These are phyloP conservation scores for Drosophila planitibia DNA, from an alignment of 2,888 invertebrate genomes.

Conservation along the genomic window DNA sequence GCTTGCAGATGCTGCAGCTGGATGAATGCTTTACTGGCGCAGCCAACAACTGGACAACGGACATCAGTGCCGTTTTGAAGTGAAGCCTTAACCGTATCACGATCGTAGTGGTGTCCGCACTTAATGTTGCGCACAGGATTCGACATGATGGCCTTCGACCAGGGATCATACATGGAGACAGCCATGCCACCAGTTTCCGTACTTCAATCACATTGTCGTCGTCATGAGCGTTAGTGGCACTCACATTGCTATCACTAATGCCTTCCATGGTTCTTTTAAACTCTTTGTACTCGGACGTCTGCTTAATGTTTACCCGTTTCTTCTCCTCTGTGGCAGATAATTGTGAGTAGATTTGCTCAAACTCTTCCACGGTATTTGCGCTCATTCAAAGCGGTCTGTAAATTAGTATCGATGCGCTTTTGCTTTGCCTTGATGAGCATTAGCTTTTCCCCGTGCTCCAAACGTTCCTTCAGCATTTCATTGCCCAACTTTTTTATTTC, in stretches of 20 bases:
- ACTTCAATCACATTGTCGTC: slow-evolving; percentile 14
- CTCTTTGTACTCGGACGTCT: slow-evolving; percentile 33
- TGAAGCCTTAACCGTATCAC: slow-evolving; percentile 18
- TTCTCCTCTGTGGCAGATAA: slow-evolving; percentile 5
- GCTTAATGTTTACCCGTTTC: slow-evolving; percentile 34
- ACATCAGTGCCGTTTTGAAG: slow-evolving; percentile 16
- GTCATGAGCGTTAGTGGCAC: neutral
- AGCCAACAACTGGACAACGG: slow-evolving; percentile 56
- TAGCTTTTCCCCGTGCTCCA: neutral
- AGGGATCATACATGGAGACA: slow-evolving; percentile 52
- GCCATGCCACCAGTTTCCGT: neutral
- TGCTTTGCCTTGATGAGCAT: neutral
- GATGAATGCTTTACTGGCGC: slow-evolving; percentile 34
- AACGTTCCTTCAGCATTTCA: neutral
- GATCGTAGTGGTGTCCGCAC: slow-evolving; percentile 58
- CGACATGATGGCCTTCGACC: slow-evolving; percentile 45
- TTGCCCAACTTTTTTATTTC: neutral
- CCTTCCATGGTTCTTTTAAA: slow-evolving; percentile 14
- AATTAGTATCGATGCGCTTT: neutral
- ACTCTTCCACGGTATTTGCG: slow-evolving; percentile 4
- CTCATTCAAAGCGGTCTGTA: neutral
- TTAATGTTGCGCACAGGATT: slow-evolving; percentile 50
- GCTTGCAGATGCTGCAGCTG: slow-evolving; percentile 25
- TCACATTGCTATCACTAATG: neutral
- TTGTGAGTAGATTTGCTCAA: slow-evolving; percentile 1